These are phyloP conservation scores for Rhabdophis nuchalis DNA, from an alignment of 2,797 vertebrate species.

Conservation along the genomic window DNA sequence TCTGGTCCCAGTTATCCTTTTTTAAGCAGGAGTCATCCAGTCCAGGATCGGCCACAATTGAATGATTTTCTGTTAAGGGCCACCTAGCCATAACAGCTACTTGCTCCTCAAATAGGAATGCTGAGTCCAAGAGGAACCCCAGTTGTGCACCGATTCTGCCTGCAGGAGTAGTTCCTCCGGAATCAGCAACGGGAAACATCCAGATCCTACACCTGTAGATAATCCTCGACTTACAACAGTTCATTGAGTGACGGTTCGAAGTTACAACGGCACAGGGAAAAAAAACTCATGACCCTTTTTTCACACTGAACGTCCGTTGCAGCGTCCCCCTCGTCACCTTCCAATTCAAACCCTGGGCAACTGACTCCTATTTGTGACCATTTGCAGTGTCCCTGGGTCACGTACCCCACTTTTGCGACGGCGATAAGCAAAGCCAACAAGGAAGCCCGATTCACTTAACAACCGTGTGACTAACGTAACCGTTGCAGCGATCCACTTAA, in stretches of 20 bases:
- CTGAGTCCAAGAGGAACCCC: neutral
- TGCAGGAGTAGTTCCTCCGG: neutral
- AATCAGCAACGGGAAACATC: neutral
- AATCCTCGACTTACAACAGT: neutral
- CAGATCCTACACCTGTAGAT: neutral
- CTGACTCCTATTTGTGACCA: neutral
- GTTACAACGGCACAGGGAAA: neutral
- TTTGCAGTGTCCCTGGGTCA: neutral
- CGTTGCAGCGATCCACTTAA: neutral
- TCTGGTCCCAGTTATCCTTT: neutral
- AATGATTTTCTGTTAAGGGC: neutral
- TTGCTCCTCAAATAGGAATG: neutral
- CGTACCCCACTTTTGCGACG: rapidly evolving
- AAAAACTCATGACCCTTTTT: neutral
- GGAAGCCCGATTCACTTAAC: neutral
- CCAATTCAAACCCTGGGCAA: neutral
- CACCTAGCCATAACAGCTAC: neutral
- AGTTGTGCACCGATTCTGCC: neutral
- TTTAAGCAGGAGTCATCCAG: neutral
- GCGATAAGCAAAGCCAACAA: neutral
- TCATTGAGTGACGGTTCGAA: neutral
- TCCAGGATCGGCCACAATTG: neutral
- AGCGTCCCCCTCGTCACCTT: neutral
- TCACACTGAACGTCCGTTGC: neutral
- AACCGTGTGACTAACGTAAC: neutral